Percentiles rank a stretch among this genome's conserved stretches.
Conservation (phyloP, 1,140 invertebrate species). For the Bombus haemorrhoidalis region DNA sequence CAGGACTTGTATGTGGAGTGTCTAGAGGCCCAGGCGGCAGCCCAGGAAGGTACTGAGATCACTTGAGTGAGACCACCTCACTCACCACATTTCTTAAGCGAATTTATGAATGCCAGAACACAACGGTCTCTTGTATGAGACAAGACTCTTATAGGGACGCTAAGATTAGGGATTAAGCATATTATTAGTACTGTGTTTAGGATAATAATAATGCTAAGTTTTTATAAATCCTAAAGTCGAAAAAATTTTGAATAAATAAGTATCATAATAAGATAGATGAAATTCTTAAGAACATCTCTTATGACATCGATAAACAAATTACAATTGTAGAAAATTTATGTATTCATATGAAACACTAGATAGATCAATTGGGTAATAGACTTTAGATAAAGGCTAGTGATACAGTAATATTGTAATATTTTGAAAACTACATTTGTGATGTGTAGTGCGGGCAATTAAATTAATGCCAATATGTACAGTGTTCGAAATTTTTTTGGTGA, state of each 20-base stretch:
- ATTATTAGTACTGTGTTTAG: conserved; percentile 65
- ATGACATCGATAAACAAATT: conserved; percentile 36
- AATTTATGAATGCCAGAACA: conserved; percentile 69
- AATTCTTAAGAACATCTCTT: conserved; percentile 40
- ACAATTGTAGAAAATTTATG: conserved; percentile 47
- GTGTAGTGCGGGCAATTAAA: conserved; percentile 64
- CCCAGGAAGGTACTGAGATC: conserved; percentile 83
- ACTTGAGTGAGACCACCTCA: conserved; percentile 76
- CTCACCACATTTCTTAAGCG: conserved; percentile 78
- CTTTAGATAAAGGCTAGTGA: conserved; percentile 40
- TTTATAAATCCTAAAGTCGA: conserved; percentile 43
- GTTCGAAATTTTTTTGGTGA: conserved; percentile 53
- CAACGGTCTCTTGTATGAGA: conserved; percentile 65
- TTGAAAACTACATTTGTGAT: conserved; percentile 61
- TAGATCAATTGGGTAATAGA: conserved; percentile 42
- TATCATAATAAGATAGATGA: conserved; percentile 38
- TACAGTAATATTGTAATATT: conserved; percentile 55
- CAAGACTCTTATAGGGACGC: conserved; percentile 75
- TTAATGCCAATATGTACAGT: conserved; percentile 56
- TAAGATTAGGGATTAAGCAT: conserved; percentile 67
- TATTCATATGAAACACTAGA: conserved; percentile 47
- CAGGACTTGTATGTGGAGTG: conserved; percentile 83
- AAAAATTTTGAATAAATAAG: conserved; percentile 49
- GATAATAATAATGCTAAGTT: conserved; percentile 52
- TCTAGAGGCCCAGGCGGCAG: conserved; percentile 81